A percentile compares a stretch with the other conserved stretches of the same genome.
Evolutionary conservation across 2,113 vertebrate genomes (phyloP).

Genomic region (Gopherus evgoodei): DNA sequence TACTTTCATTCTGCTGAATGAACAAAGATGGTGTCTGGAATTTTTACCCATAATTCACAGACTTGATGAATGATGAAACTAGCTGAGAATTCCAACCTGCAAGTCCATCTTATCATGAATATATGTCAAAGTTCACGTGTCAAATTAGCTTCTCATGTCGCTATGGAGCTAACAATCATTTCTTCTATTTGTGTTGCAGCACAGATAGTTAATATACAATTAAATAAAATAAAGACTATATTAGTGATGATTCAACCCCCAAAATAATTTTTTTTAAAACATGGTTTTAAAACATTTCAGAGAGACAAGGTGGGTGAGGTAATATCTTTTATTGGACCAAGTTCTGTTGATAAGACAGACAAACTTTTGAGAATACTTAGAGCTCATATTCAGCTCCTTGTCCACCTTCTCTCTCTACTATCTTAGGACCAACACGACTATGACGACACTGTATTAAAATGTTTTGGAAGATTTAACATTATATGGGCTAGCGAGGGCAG

Average conservation of each 20-base stretch:
- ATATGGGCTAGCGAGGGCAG: neutral
- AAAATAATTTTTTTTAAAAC: neutral
- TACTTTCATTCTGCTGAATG: neutral
- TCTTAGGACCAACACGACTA: no score
- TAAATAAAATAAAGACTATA: neutral
- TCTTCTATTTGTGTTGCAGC: neutral
- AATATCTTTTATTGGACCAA: neutral
- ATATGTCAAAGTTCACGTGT: neutral
- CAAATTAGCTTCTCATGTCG: fast-evolving
- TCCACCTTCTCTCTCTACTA: no score
- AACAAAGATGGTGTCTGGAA: neutral
- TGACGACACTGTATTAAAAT: neutral
- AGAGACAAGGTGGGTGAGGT: neutral
- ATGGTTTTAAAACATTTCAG: neutral
- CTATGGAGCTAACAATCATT: neutral
- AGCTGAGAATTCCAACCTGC: neutral
- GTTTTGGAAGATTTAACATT: neutral
- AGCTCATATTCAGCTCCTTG: neutral
- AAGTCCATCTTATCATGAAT: neutral
- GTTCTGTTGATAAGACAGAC: neutral
- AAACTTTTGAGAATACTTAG: neutral
- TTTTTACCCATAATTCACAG: neutral
- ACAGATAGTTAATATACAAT: neutral
- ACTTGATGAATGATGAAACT: neutral
- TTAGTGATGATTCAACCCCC: neutral